Conservation (phyloP, 2,888 invertebrate genomes). For the Escarpia spicata region DNA sequence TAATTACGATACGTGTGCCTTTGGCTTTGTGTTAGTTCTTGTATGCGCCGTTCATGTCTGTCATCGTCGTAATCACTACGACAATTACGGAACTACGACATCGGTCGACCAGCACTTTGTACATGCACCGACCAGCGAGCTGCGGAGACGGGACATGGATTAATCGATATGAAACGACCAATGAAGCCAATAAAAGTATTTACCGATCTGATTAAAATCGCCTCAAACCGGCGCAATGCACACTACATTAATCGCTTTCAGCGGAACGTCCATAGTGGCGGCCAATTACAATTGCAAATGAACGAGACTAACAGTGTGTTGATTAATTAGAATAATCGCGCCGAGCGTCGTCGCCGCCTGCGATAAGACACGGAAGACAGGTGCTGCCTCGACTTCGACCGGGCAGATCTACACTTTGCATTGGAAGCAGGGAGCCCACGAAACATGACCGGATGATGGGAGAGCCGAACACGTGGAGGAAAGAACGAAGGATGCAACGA, state of each 20-base stretch:
- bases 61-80: background rate
- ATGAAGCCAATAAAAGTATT: constrained; percentile 2
- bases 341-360: background rate
- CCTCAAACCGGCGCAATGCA: background rate
- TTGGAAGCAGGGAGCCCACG: background rate
- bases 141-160: background rate
- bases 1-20: background rate
- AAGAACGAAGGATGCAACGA: background rate
- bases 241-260: constrained; percentile 16
- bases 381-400: background rate
- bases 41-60: background rate
- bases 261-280: background rate
- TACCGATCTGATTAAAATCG: constrained; percentile 16
- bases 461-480: background rate
- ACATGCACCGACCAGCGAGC: background rate
- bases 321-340: background rate
- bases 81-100: background rate
- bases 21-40: background rate
- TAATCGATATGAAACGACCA: constrained; percentile 1
- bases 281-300: constrained; percentile 16
- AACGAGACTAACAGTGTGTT: background rate
- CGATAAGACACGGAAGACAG: background rate
- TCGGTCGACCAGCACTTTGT: background rate
- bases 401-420: background rate
- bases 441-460: background rate